Evolutionary conservation across 1,140 invertebrate species (phyloP).

Genomic region (Bombus balteatus): DNA sequence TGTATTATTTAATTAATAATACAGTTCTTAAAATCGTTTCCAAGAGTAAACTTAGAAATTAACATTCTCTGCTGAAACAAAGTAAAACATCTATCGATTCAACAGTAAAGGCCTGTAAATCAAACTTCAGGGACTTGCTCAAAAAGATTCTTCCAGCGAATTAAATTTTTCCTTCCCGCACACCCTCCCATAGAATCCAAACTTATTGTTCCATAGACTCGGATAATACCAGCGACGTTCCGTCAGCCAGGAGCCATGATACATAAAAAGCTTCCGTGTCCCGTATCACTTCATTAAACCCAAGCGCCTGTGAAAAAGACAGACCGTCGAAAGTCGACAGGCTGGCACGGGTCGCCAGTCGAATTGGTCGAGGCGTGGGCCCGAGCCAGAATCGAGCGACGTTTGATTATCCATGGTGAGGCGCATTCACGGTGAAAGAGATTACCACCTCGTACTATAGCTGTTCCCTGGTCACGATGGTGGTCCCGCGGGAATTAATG

Average conservation of each 20-base stretch:
- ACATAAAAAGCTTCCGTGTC: background rate
- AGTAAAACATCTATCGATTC: background rate
- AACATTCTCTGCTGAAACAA: background rate
- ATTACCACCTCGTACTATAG: slow-evolving; percentile 59
- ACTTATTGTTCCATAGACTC: background rate
- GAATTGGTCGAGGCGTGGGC: slow-evolving; percentile 55
- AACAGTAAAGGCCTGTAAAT: background rate
- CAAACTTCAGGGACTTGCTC: background rate
- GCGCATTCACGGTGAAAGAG: slow-evolving; percentile 49
- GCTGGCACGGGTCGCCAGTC: background rate
- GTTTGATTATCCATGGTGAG: slow-evolving; percentile 52
- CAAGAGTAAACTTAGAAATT: no score
- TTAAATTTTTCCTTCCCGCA: background rate
- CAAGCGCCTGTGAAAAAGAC: slow-evolving; percentile 28
- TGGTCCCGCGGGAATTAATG: slow-evolving; percentile 75
- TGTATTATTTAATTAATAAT: background rate
- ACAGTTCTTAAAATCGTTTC: background rate
- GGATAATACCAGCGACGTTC: background rate
- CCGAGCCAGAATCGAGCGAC: slow-evolving; percentile 52
- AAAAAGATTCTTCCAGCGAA: background rate
- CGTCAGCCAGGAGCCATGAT: background rate
- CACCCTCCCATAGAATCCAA: background rate
- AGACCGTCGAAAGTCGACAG: slow-evolving; percentile 22
- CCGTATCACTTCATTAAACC: slow-evolving; percentile 49
- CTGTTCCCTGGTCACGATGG: slow-evolving; percentile 55